phyloP scores from a whole-genome alignment of 2,797 vertebrate species.

The Hydrocynus forskahlii region DNA sequence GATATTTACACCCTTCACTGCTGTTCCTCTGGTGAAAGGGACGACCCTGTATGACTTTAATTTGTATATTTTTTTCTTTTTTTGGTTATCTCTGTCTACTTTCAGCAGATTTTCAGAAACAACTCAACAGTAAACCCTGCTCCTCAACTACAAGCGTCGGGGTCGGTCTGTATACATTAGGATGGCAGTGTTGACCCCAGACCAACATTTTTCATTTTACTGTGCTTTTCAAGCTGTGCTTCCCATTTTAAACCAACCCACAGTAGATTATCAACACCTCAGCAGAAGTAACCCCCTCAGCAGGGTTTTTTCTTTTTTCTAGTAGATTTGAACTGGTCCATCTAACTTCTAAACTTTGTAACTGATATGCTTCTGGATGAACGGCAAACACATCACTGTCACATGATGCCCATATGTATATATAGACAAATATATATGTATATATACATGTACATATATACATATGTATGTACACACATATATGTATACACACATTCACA shows the following conservation, averaged over 20 bases:
- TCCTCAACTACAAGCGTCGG: not conserved
- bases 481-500: not conserved
- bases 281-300: not conserved
- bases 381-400: not conserved
- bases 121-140: conserved; percentile 42
- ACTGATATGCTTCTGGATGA: conserved; percentile 8
- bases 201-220: not conserved
- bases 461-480: too few species aligned
- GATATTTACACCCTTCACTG: conserved; percentile 61
- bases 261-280: conserved; percentile 21
- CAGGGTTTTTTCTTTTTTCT: too few species aligned
- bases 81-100: conserved; percentile 70
- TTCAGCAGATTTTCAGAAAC: conserved; percentile 61
- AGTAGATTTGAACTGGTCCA: not conserved
- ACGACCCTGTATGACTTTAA: conserved; percentile 65
- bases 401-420: conserved; percentile 30
- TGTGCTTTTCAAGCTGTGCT: conserved; percentile 46
- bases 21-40: conserved; percentile 52
- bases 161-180: conserved; percentile 4
- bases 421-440: not conserved
- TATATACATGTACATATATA: too few species aligned
- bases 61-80: conserved; percentile 46
- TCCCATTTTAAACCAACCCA: conserved; percentile 8
- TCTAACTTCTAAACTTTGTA: not conserved
- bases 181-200: conserved; percentile 9